phyloP scores from a whole-genome alignment of 2,797 vertebrate genomes.

The Gymnodraco acuticeps region DNA sequence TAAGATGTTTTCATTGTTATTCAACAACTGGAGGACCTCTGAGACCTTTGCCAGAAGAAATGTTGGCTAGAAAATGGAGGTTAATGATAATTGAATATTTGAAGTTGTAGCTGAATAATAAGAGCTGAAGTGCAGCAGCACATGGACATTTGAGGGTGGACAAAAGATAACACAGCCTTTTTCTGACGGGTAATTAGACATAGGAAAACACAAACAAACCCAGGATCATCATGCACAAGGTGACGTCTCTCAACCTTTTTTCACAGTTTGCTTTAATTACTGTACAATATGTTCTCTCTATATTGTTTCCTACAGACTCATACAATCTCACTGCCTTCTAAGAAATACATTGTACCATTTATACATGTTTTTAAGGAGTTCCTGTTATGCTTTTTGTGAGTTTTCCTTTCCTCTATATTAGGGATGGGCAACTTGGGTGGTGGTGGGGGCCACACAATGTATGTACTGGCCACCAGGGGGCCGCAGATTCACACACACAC shows the following conservation, averaged over 20 bases:
- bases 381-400: not conserved
- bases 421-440: too few species aligned
- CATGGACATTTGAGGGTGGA: constrained; percentile 5
- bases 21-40: constrained; percentile 42
- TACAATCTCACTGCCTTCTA: not conserved
- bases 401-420: too few species aligned
- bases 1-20: constrained; percentile 58
- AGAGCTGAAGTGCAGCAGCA: constrained; percentile 2
- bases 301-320: not conserved
- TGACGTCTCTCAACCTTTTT: too few species aligned
- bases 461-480: too few species aligned
- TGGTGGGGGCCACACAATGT: too few species aligned
- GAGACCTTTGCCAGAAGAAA: constrained; percentile 31
- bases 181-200: constrained; percentile 13
- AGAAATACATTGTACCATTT: not conserved
- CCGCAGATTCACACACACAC: too few species aligned
- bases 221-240: not conserved
- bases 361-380: not conserved
- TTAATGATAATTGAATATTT: constrained; percentile 68
- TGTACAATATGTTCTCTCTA: not conserved
- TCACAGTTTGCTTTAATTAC: not conserved
- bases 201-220: not conserved
- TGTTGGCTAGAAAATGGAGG: constrained; percentile 44
- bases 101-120: constrained; percentile 53
- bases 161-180: constrained; percentile 26